Evolutionary conservation across 2,113 vertebrate genomes (phyloP).

Genomic region (Phocoena sinus): DNA sequence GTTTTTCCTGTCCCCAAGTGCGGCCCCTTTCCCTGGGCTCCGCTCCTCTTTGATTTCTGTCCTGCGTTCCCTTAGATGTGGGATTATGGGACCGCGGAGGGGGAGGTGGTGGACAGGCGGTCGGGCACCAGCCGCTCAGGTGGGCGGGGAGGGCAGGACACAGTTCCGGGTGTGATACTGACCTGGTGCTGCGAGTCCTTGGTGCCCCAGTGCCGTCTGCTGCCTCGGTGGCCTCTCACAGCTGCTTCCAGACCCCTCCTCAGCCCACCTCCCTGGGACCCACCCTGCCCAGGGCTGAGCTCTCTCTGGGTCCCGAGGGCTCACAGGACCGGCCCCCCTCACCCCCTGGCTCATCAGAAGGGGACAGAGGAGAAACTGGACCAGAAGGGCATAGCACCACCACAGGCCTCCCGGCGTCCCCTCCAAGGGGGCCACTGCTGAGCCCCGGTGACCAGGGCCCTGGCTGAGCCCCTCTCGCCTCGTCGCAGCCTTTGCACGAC

Average conservation of each 20-base stretch:
- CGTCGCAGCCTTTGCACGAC: fast-evolving
- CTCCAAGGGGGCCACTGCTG: fast-evolving
- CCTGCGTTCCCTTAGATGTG: not conserved
- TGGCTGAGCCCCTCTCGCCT: not conserved
- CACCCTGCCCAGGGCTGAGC: fast-evolving
- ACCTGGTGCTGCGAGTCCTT: fast-evolving
- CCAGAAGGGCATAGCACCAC: fast-evolving
- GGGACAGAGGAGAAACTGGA: not conserved
- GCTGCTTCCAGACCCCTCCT: too few relatives aligned
- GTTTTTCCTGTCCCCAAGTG: fast-evolving
- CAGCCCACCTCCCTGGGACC: fast-evolving
- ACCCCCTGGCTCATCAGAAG: not conserved
- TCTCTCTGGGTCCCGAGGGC: not conserved
- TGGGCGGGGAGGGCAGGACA: fast-evolving
- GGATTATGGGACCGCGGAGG: fast-evolving
- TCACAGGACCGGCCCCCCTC: not conserved
- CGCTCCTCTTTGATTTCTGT: not conserved
- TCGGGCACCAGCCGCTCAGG: fast-evolving
- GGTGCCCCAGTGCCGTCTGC: fast-evolving
- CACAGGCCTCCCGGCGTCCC: fast-evolving
- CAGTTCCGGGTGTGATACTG: fast-evolving
- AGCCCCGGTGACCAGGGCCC: not conserved
- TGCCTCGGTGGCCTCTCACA: not conserved
- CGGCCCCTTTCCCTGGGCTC: fast-evolving
- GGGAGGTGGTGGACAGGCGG: fast-evolving